Base-by-base conservation (phyloP, 2,797 vertebrate species). In the Halcyon smyrnensis region DNA sequence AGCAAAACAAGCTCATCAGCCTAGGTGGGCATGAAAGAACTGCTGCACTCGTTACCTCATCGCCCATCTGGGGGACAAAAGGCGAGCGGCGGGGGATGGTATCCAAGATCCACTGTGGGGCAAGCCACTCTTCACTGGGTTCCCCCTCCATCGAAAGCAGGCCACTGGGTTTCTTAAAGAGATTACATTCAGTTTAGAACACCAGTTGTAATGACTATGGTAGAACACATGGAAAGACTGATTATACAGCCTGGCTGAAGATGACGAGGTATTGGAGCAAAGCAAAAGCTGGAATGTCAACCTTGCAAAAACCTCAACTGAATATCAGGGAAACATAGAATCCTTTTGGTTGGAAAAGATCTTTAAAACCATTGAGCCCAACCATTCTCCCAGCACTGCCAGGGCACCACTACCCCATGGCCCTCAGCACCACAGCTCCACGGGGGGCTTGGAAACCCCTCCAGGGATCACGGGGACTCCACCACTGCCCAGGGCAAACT, bases 1-100 rank as follows among this genome's bases (percentile, higher is more conserved):
- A 23, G 10, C 30, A 19, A 10, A 39, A 15, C 13, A 43, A 70
- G 67, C 21, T 64, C 24, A 5, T 4, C 39, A 59, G 24, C 41
- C 14, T 24, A 10, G 8, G 4, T 4, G 24, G 65, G 70, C 4
- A 56, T 2, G 59, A 15, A n/a, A 45, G 30, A 16, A 27, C 2
- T 9, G 48, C 27, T 67, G 16, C 12, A 5, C 15, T 39, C 57
- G 6, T 97, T 98, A 99, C 99, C 98, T 99, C 99, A 84, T 99
- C 99, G 80, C 99, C 99, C 99, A 99, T 99, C 90, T 99, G 99
- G 11, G 99, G 99, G 68, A 99, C 99, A 73, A 99, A 99, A 19
- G 99, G 99, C 17, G 99, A 99, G 70, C 99, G 98, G 12, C 98
- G 98, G 17, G 99, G 99, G 74, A 99, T 97, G 19, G 99, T 99